Evolutionary conservation across 2,113 vertebrate genomes (phyloP).

Genomic region (Odocoileus hemionus): DNA sequence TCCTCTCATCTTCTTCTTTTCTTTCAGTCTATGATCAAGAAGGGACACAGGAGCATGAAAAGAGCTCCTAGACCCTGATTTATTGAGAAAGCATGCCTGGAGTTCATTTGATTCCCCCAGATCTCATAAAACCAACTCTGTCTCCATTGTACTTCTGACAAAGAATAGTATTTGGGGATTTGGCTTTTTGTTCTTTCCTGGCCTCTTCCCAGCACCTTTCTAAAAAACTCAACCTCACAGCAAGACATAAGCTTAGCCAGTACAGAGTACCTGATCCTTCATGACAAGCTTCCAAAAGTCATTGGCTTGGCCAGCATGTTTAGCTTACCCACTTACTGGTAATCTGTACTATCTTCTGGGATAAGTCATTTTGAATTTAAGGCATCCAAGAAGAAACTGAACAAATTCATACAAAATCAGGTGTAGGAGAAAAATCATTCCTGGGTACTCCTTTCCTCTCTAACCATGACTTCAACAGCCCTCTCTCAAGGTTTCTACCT

Average conservation of each 20-base stretch:
- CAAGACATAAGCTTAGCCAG: background rate
- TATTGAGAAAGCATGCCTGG: background rate
- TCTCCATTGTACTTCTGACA: background rate
- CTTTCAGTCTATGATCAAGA: background rate
- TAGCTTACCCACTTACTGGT: background rate
- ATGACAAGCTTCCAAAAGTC: background rate
- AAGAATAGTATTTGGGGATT: background rate
- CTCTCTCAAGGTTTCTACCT: background rate
- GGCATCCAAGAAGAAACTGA: background rate
- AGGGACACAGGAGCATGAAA: background rate
- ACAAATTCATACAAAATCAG: background rate
- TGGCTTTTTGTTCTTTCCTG: background rate
- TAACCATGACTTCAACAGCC: background rate
- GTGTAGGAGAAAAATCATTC: background rate
- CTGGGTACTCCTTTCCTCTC: background rate
- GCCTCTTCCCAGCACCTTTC: background rate
- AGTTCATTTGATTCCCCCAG: background rate
- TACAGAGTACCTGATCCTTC: background rate
- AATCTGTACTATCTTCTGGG: background rate
- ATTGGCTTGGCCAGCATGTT: background rate
- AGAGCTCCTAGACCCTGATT: background rate
- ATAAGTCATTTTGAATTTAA: background rate
- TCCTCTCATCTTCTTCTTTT: background rate
- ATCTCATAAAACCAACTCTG: background rate
- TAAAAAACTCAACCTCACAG: background rate